phyloP scores from a whole-genome alignment of 2,113 vertebrate species.

The Nettapus auritus region DNA sequence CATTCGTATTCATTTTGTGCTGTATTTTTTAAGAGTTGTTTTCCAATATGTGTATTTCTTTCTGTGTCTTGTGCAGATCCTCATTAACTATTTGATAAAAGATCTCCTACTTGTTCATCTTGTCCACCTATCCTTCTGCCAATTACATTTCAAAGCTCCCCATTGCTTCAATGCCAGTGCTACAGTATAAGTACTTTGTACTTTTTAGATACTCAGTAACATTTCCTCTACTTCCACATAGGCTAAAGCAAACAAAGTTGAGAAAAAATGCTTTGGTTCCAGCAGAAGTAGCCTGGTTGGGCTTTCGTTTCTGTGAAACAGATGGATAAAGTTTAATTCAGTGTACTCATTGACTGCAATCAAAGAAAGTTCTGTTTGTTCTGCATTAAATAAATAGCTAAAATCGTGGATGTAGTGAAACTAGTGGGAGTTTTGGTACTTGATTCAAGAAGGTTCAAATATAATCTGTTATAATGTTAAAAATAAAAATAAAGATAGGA shows the following conservation, averaged over 20 bases:
- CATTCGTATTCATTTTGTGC: background rate
- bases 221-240: background rate
- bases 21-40: background rate
- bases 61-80: background rate
- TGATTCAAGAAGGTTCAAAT: background rate
- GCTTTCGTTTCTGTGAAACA: background rate
- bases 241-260: background rate
- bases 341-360: background rate
- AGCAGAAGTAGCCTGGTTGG: background rate
- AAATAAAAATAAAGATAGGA: background rate
- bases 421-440: background rate
- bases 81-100: background rate
- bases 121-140: background rate
- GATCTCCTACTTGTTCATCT: background rate
- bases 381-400: background rate
- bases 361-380: background rate
- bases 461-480: background rate
- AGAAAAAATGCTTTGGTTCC: background rate
- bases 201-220: background rate
- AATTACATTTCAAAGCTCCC: background rate
- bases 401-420: background rate
- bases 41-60: background rate
- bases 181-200: background rate
- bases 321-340: slow-evolving; percentile 10
- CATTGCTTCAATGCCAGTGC: background rate